Base-by-base conservation (phyloP, 2,797 vertebrate species). In the Hypotaenidia philippensis region DNA sequence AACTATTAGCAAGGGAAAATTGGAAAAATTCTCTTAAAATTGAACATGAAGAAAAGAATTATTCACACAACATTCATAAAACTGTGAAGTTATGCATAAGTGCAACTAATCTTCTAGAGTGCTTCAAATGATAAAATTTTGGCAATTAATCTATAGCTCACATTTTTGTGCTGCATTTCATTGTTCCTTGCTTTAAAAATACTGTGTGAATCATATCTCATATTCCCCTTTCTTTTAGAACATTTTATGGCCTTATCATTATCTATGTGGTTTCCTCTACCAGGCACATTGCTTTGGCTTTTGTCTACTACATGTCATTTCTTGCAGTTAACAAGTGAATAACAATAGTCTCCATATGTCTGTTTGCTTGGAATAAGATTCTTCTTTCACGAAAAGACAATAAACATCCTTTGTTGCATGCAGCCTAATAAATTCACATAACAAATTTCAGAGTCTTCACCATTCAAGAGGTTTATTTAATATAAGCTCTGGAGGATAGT, bases 21-120 rank as follows among this genome's bases (percentile, higher is more conserved):
- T 66, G 19, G 18, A 72, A n/a, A 94, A 94, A 91, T 55, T 74
- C 13, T 74, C 69, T 68, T 85, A 81, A 92, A 93, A 85, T 47
- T 53, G 8, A 90, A 64, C 25, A 53, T 0, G 0, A 3, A 85
- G 71, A 15, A 70, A 70, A n/a, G 64, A 60, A 47, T 22, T 41
- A 57, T 52, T 22, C 65, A 21, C 23, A 9, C 9, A 81, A 66
- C 20, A 49, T 56, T 86, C 40, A 56, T 81, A 77, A 71, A 68
- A 78, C 6, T 40, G 8, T 64, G 13, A 78, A 87, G 12, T 56
- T 81, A 41, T 45, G 21, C 15, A 4, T 31, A 83, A 69, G 6
- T 45, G 16, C 32, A 84, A 29, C 16, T 49, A 72, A 59, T 57
- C 17, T 55, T 66, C 36, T 45, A 75, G 6, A 44, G 9, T 29